Evolutionary conservation across 2,888 invertebrate species (phyloP), one percentile per base, ranked within the genome.

Genomic region (Macrosoma leucophasiata): DNA sequence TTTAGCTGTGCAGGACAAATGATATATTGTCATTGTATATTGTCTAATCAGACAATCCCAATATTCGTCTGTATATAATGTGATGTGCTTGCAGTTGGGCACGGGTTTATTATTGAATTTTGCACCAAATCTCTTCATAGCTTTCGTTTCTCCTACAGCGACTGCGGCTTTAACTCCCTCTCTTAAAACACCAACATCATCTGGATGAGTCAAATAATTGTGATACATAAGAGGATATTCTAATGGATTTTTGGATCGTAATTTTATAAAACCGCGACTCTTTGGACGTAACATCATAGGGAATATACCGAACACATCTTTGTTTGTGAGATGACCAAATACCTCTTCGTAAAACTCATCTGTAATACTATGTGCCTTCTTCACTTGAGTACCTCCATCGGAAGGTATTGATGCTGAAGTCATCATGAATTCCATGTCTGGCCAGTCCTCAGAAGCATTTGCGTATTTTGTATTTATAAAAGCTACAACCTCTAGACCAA

Each of bases 221-320:
- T 96, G 96, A 53, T 95, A 91, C 62, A 98, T 87, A 3, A 94
- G 77, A 0, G 98, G 98, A 66, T 95, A 93, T 4, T 93, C 90
- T 59, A 88, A 64, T 0, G 93, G 91, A 69, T 93, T 88, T 28
- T 85, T 88, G 0, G 89, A 88, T 25, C 86, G 86, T 1, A 96
- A 69, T 48, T 90, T 92, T 1, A 98, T 87, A 48, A 87, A 88
- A 0, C 98, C 98, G 3, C 90, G 85, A 36, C 95, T 94, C 55
- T 93, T 93, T 0, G 97, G 95, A 0, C 97, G 86, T 55, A 98
- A 67, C 88, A 95, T 91, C 94, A 95, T 94, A 2, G 95, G 94
- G 49, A 94, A 93, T 6, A 95, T 87, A 0, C 92, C 93, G 53
- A 92, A 93, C 0, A 92, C 90, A 57, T 95, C 94, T 25, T 85